Conservation (phyloP, 2,797 vertebrate genomes). For the Crocidura indochinensis region DNA sequence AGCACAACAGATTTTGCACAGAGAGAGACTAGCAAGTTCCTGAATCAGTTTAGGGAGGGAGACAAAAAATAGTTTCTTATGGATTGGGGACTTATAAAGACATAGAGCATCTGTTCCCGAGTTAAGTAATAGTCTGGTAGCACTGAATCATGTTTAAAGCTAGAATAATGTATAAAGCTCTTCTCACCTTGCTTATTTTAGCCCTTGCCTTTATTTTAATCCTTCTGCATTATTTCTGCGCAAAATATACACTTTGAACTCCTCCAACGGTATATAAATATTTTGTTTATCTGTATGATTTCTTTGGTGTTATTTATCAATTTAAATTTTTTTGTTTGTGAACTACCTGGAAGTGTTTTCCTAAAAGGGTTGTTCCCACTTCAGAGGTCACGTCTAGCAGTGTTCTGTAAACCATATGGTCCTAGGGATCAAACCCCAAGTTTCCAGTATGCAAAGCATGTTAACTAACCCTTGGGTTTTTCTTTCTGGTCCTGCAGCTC, state of each 20-base stretch:
- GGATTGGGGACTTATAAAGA: slow-evolving; percentile 91
- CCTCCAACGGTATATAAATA: slow-evolving; percentile 75
- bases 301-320: background rate
- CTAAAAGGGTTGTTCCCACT: too few species aligned
- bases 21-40: slow-evolving; percentile 89
- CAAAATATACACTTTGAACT: slow-evolving; percentile 78
- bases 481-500: too few species aligned
- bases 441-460: too few species aligned
- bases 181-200: slow-evolving; percentile 85
- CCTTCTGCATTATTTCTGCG: slow-evolving; percentile 74
- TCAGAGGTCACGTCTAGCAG: too few species aligned
- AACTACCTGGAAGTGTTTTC: background rate
- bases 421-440: too few species aligned
- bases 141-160: slow-evolving; percentile 90
- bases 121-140: slow-evolving; percentile 88
- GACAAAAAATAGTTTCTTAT: slow-evolving; percentile 90
- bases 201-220: slow-evolving; percentile 78
- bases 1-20: slow-evolving; percentile 91
- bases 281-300: slow-evolving; percentile 65
- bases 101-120: slow-evolving; percentile 92
- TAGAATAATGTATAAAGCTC: slow-evolving; percentile 87
- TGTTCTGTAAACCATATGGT: too few species aligned
- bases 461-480: too few species aligned
- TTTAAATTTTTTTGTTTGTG: background rate
- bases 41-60: slow-evolving; percentile 90